Percentiles rank a stretch among this genome's conserved stretches.
These are phyloP conservation scores for Amphipoea oculea DNA, from an alignment of 2,888 invertebrate genomes.

Conservation along the genomic window DNA sequence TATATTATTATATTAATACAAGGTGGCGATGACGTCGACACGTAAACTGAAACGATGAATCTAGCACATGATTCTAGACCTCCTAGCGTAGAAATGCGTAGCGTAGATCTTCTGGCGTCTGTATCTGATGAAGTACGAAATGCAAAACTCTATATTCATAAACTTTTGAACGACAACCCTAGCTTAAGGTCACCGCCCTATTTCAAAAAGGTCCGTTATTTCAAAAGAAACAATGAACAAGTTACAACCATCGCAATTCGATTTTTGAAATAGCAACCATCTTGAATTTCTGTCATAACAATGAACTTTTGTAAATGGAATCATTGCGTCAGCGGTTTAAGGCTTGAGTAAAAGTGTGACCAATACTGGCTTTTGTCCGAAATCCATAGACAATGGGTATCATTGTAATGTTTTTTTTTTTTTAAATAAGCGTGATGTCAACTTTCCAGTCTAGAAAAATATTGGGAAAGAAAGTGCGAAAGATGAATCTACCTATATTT, in stretches of 20 bases:
- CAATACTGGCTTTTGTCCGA: constrained; percentile 8
- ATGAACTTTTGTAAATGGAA: constrained; percentile 38
- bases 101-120: too few relatives aligned
- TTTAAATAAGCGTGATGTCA: not conserved
- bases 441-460: constrained; percentile 38
- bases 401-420: not conserved
- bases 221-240: constrained; percentile 10
- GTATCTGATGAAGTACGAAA: too few relatives aligned
- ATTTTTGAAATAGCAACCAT: constrained; percentile 24
- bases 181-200: constrained; percentile 11
- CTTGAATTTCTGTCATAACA: not conserved
- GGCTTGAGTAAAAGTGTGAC: constrained; percentile 6
- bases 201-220: constrained; percentile 28
- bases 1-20: too few relatives aligned
- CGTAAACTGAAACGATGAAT: too few relatives aligned
- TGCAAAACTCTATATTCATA: too few relatives aligned
- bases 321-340: not conserved
- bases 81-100: too few relatives aligned
- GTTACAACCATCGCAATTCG: not conserved
- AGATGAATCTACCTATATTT: constrained; percentile 10
- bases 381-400: not conserved
- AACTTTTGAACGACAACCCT: constrained; percentile 36
- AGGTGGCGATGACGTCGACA: too few relatives aligned
- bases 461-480: constrained; percentile 35
- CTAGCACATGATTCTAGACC: too few relatives aligned